Percentiles rank a stretch among this genome's conserved stretches.
These are phyloP conservation scores for Pteronura brasiliensis DNA, from an alignment of 2,113 vertebrate species.

Conservation along the genomic window DNA sequence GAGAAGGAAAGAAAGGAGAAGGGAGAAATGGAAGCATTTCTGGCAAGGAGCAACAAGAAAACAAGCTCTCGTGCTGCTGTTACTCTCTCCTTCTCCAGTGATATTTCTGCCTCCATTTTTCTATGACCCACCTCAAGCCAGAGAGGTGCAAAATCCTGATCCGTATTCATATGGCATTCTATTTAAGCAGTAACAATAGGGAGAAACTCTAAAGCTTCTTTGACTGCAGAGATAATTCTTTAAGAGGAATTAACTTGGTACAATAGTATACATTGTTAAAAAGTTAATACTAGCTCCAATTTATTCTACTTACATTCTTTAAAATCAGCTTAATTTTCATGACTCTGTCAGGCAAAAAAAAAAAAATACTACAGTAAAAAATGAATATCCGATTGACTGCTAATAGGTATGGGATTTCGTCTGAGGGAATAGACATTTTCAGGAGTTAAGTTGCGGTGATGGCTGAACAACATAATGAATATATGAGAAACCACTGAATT, in stretches of 20 bases:
- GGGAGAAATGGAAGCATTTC: neutral
- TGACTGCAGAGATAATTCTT: neutral
- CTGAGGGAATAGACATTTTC: neutral
- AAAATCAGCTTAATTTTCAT: conserved; percentile 42
- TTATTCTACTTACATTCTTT: conserved; percentile 27
- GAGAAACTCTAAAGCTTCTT: neutral
- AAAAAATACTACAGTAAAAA: neutral
- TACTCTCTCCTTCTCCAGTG: neutral
- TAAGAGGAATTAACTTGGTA: neutral
- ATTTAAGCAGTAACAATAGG: neutral
- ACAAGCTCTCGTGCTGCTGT: neutral
- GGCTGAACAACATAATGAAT: neutral
- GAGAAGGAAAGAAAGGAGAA: neutral
- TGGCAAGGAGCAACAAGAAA: neutral
- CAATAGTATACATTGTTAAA: conserved; percentile 9
- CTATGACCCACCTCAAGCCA: neutral
- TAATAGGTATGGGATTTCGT: neutral
- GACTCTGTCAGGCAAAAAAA: neutral
- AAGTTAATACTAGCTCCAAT: neutral
- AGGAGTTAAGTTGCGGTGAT: neutral
- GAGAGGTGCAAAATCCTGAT: neutral
- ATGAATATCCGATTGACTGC: neutral
- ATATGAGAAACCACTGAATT: neutral
- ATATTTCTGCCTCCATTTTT: neutral
- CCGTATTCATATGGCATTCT: neutral